These are phyloP conservation scores for Larimichthys crocea DNA, from an alignment of 2,113 vertebrate genomes.

Conservation along the genomic window DNA sequence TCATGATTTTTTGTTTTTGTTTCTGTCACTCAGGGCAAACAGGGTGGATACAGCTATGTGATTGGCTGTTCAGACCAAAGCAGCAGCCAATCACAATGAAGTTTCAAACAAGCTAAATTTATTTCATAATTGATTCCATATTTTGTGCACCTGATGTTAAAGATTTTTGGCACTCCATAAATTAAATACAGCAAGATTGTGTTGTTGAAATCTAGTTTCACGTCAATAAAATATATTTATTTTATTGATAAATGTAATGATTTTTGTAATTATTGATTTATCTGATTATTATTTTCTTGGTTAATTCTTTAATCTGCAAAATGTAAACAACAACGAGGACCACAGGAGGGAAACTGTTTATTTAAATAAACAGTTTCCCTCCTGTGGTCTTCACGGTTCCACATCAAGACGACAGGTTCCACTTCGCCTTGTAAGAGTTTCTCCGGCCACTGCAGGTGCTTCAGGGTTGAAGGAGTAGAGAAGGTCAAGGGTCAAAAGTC, in stretches of 20 bases:
- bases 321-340: neutral
- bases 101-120: neutral
- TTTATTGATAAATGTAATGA: neutral
- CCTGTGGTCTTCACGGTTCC: neutral
- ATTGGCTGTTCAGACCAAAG: slow-evolving; percentile 22
- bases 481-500: slow-evolving; percentile 72
- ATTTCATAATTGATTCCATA: neutral
- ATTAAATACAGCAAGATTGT: neutral
- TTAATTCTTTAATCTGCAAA: neutral
- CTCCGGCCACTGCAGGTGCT: slow-evolving; percentile 70
- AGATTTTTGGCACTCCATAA: neutral
- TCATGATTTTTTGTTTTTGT: neutral
- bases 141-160: neutral
- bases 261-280: neutral
- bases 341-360: too few species aligned
- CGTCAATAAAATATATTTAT: neutral
- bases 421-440: slow-evolving; percentile 36
- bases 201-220: neutral
- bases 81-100: slow-evolving; percentile 3
- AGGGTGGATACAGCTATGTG: neutral
- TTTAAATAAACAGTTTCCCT: neutral
- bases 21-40: neutral
- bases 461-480: slow-evolving; percentile 42
- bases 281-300: neutral
- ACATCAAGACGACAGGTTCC: slow-evolving; percentile 29